Evolutionary conservation across 2,888 invertebrate genomes (phyloP), one percentile per base, ranked within the genome.

Genomic region (Mesorhabditis sp.): DNA sequence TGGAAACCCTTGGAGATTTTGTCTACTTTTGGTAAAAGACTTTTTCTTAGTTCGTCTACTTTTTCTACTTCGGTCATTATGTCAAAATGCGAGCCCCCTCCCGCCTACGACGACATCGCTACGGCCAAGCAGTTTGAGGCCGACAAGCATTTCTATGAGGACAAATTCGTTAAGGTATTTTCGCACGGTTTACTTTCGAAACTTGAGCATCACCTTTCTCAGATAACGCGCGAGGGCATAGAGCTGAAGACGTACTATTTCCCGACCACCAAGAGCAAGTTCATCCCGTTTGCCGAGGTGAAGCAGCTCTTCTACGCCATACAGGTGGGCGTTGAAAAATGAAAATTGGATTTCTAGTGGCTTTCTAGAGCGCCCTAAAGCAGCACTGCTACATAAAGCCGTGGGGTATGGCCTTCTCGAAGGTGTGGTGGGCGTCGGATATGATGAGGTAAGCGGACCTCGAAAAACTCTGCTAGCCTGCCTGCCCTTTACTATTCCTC

Each of bases 101-200:
- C 58, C n/a, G 58, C 58, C n/a, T 50, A 50, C 58, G 58, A 50
- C n/a, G 58, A 50, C n/a, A n/a, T 50, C 10, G 10, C n/a, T 13
- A 50, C 58, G n/a, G 58, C 58, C 7, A 50, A 50, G 58, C 10
- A 50, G n/a, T 50, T 50, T 50, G 58, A 50, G 58, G 58, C 58
- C 7, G n/a, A 50, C 58, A 50, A 50, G n/a, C 58, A 50, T n/a
- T 50, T 50, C n/a, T 50, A 50, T 50, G 58, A 50, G 58, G 58
- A 50, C 58, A 50, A 50, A 50, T 50, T 50, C 58, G 58, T 50
- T 10, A 50, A 50, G 58, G 58, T 50, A 50, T 13, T 50, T n/a
- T 50, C 7, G n/a, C 7, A 50, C n/a, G 10, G n/a, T 13, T 50
- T 13, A 50, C 7, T 50, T 0, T 50, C 58, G 7, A 50, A 50